Evolutionary conservation across 2,797 vertebrate genomes (phyloP), one percentile per base, ranked within the genome.

Genomic region (Ibycter americanus): DNA sequence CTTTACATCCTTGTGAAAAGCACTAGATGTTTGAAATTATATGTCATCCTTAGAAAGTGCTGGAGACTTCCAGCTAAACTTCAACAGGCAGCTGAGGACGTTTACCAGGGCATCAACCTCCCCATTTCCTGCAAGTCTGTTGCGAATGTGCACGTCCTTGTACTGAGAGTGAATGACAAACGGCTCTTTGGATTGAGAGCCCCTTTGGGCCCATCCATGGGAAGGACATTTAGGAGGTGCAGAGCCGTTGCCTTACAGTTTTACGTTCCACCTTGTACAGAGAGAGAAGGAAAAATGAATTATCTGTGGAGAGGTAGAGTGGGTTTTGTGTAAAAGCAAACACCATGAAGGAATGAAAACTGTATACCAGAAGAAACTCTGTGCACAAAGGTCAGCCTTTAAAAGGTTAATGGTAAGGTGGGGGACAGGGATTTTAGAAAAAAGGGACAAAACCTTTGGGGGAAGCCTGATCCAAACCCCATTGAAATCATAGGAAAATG

Each of bases 1-100:
- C 90, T 95, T 83, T 74, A 22, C 58, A 83, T 83, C 83, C 88
- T 62, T 81, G 90, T 83, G 90, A 81, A 90, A 94, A 94, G 72
- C 40, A 11, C 19, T 54, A 8, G 77, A 36, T 90, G 68, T 74
- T 96, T 86, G 9, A 90, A 94, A 86, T 78, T 61, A 20, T 23
- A 9, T 86, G 86, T 96, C 38, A 51, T 68, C 72, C 68, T 88
- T 71, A 49, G 87, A 80, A 92, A 96, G 54, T 56, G 68, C 68
- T 83, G 79, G 61, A 76, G 72, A 9, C 65, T 94, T 86, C 54
- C 90, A 93, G 78, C 51, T 82, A 51, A 72, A 68, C 25, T 85
- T 74, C 80, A 46, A 3, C 42, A 80, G 68, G 71, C 63, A 68
- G 32, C 71, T 70, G 83, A 52, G 55, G 63, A 21, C 9, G 25